phyloP scores from a whole-genome alignment of 2,797 vertebrate species.

The Rhynchotus rufescens region DNA sequence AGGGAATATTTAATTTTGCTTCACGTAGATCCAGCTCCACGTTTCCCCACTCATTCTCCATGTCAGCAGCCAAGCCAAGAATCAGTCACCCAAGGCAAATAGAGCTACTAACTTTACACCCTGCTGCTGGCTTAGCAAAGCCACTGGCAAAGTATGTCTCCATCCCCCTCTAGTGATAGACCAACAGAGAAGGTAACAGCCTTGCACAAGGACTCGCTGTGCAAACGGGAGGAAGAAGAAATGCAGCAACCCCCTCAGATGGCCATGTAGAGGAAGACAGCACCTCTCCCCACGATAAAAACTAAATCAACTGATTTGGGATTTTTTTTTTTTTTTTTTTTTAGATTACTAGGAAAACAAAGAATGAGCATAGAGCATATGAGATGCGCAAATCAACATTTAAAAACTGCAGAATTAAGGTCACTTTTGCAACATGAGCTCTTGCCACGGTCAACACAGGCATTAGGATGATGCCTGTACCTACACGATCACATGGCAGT shows the following conservation, averaged over 20 bases:
- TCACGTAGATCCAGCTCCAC: neutral
- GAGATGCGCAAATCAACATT: neutral
- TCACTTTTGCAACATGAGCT: neutral
- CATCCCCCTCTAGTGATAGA: conserved; percentile 59
- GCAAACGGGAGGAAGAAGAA: fast-evolving
- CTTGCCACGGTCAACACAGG: neutral
- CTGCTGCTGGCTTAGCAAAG: neutral
- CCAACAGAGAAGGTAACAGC: neutral
- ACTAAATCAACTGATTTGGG: fast-evolving
- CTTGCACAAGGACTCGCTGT: fast-evolving
- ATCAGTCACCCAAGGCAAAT: neutral
- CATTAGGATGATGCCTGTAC: neutral
- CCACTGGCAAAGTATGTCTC: neutral
- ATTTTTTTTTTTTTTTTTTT: neutral
- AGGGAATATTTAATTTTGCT: neutral
- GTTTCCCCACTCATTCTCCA: fast-evolving
- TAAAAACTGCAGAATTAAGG: neutral
- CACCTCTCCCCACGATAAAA: neutral
- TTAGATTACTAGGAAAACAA: neutral
- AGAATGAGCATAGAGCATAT: neutral
- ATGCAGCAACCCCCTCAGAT: neutral
- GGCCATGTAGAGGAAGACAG: fast-evolving
- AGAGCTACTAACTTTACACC: neutral
- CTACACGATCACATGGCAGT: neutral
- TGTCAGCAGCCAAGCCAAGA: neutral